phyloP scores from a whole-genome alignment of 2,888 invertebrate species.

The Podabrus alpinus region DNA sequence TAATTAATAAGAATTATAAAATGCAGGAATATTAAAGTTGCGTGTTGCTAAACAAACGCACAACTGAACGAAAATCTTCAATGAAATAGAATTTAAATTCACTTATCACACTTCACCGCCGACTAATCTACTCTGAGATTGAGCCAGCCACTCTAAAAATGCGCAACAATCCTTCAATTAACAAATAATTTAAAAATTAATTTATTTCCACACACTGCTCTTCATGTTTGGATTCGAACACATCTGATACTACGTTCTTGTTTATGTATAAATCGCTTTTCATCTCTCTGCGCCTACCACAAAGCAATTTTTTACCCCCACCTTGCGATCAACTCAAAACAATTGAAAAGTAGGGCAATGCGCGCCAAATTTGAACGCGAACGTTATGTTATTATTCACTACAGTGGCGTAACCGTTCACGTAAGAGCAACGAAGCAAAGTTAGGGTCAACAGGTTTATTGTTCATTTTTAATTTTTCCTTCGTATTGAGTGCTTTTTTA shows the following conservation, averaged over 20 bases:
- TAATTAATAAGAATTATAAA: conserved; percentile 30
- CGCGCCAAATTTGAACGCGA: neutral
- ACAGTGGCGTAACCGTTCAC: neutral
- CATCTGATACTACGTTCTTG: neutral
- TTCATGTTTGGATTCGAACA: neutral
- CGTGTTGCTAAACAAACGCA: neutral
- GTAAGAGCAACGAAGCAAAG: neutral
- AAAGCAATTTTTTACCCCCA: neutral
- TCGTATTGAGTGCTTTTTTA: neutral
- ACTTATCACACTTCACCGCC: conserved; percentile 44
- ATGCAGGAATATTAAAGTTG: neutral
- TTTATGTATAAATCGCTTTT: neutral
- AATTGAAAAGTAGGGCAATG: neutral
- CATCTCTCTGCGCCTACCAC: neutral
- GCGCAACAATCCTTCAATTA: neutral
- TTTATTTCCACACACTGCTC: neutral
- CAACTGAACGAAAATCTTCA: conserved; percentile 11
- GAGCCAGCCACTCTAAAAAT: conserved; percentile 53
- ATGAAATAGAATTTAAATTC: neutral
- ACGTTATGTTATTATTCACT: neutral
- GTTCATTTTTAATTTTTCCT: neutral
- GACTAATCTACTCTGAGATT: conserved; percentile 67
- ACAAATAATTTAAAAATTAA: neutral
- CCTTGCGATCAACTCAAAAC: neutral
- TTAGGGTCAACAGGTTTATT: neutral